Evolutionary conservation across 1,140 invertebrate genomes (phyloP), one percentile per base, ranked within the genome.

Genomic region (Conopomorpha cramerella): DNA sequence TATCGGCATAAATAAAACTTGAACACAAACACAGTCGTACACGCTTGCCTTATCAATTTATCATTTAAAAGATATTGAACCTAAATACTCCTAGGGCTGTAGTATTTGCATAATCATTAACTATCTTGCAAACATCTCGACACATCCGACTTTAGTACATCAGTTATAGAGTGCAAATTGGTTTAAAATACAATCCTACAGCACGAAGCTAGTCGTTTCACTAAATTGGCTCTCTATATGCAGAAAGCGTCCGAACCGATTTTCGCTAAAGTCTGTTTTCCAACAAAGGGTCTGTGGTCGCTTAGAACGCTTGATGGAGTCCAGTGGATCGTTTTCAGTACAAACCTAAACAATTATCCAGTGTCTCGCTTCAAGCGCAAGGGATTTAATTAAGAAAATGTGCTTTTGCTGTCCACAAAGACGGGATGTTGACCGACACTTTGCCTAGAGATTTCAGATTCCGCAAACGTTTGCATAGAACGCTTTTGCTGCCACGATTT

Each of bases 211-310:
- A n/a, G 57, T 48, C 55, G 52, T 67, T 61, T 56, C 41, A 60
- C 49, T 55, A 67, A 67, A 67, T 67, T 61, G 49, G 54, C 61
- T 61, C 59, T 67, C 63, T 71, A 62, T 71, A 67, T 71, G 63
- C 66, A 67, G 55, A 67, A 58, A 65, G 53, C 55, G 59, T 46
- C 40, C 46, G 52, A 59, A 56, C 52, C 50, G 61, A 66, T 64
- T 66, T 71, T 71, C 63, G 64, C 55, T 54, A 54, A 47, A 51
- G 39, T 51, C 43, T 42, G 43, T 51, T 43, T 36, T 41, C 39
- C 41, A 42, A 49, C 49, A 50, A 47, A 54, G 46, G 49, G 41
- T 45, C 47, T 49, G 33, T 55, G 48, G 48, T 52, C 46, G 36
- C 23, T 18, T 8, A 13, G 19, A 35, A 35, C 37, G n/a, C 19